Base-by-base conservation (phyloP, 2,888 invertebrate species). In the Arge pagana region DNA sequence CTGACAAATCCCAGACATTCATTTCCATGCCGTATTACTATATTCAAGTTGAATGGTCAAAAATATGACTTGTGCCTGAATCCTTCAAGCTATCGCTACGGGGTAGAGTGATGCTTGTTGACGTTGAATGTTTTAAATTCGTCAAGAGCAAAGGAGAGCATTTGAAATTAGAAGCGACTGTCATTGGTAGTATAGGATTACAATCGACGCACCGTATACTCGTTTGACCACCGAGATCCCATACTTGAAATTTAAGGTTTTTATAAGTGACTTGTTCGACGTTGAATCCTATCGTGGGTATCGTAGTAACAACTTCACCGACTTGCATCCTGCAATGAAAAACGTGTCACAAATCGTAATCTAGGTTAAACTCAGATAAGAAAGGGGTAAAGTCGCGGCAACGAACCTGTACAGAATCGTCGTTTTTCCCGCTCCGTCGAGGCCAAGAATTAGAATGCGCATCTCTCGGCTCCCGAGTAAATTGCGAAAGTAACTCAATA, bases 251-350 rank as follows among this genome's bases (percentile, higher is more conserved):
- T 80, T 97, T 99, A 61, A 99, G 84, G 82, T 99, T 99, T 83
- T 97, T 97, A 78, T 96, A 98, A 66, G 93, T 93, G 53, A 98
- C 97, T 84, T 97, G 97, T 80, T 98, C 98, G 65, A 98, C 99
- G 81, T 99, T 99, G 80, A 99, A 99, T 8, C 91, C 99, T 77
- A 99, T 99, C 7, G 99, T 98, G 58, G 97, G 94, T 80, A 93
- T 98, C 26, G 98, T 98, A 42, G 97, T 97, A 19, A 98, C 97
- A 50, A 98, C 96, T 81, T 97, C 97, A 13, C 97, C 96, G 52
- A 98, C 98, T 85, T 99, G 97, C 70, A 98, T 81, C 80, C 86
- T 80, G 69, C 65, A 73, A 60, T 55, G 10, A 15, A 19, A 56
- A 16, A 16, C 18, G 30, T 15, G 35, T 18, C 18, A 2, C 48